These are phyloP conservation scores for Atta cephalotes DNA, from an alignment of 1,140 invertebrate species.

Conservation along the genomic window DNA sequence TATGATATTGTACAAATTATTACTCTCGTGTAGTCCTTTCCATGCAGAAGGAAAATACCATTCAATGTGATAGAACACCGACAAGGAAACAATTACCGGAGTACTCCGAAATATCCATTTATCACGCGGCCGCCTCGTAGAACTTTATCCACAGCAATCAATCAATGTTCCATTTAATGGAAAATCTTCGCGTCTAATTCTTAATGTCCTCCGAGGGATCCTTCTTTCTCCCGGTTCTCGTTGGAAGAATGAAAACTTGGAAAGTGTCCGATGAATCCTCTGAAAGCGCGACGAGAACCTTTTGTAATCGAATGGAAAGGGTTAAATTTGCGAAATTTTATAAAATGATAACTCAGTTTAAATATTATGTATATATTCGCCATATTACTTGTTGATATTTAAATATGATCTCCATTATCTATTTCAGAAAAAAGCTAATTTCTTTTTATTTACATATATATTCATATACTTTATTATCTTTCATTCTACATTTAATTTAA, in stretches of 20 bases:
- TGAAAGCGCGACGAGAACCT: constrained; percentile 17
- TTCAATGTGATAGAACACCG: constrained; percentile 59
- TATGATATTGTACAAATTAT: constrained; percentile 57
- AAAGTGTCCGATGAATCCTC: constrained; percentile 50
- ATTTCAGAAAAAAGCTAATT: not conserved
- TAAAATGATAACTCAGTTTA: constrained; percentile 8
- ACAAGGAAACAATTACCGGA: constrained; percentile 69
- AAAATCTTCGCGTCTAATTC: constrained; percentile 71
- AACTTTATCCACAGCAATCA: constrained; percentile 71
- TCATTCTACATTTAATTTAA: constrained; percentile 12
- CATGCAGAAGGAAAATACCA: constrained; percentile 38
- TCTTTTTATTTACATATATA: not conserved
- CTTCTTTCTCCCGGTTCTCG: constrained; percentile 36
- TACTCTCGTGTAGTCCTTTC: constrained; percentile 29
- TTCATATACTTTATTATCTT: not conserved
- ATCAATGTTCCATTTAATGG: constrained; percentile 75
- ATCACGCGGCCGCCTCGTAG: constrained; percentile 64
- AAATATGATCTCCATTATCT: not conserved
- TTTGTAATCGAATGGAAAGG: constrained; percentile 4
- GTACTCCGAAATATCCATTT: constrained; percentile 70
- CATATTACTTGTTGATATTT: not conserved
- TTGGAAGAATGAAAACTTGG: constrained; percentile 59
- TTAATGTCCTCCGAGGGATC: constrained; percentile 54
- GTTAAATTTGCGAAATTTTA: constrained; percentile 11
- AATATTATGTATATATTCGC: not conserved